Base-by-base conservation (phyloP, 1,140 invertebrate genomes). In the Contarinia nasturtii region DNA sequence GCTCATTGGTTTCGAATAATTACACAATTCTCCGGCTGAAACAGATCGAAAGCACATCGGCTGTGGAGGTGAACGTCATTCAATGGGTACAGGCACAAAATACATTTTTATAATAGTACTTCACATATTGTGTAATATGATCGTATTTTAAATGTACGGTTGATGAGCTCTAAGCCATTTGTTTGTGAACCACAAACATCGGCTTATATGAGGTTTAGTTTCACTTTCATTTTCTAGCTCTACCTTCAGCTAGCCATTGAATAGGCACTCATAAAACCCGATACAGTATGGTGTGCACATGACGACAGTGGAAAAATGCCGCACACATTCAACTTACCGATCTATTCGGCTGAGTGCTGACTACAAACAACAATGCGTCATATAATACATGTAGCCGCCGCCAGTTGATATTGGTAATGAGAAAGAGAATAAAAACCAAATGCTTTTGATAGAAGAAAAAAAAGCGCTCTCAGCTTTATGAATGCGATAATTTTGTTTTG, bases 161-260 rank as follows among this genome's bases (percentile, higher is more conserved):
- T 38, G 36, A 38, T 42, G 10, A 12, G 11, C 41, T 17, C 41
- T 17, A 20, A 18, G 14, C 18, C 14, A 12, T 42, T 20, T 19
- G 15, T 11, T 19, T 19, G 5, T 42, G 19, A 42, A 42, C 11
- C 11, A 11, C 15, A 42, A 15, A 11, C 10, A 7, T 19, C 18
- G 10, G 18, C 41, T 17, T 11, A 17, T 11, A 20, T 19, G 19
- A 12, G 14, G 20, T 44, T 44, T 44, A 18, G 18, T 44, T 44
- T 44, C 56, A 63, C 60, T 63, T 63, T 63, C 59, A 54, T 58
- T 61, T 63, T 63, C 60, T 60, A 60, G 60, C 60, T 59, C 60
- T 60, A 60, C 59, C 53, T 55, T 52, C 52, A 53, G 59, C 60
- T 61, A 57, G 60, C 60, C 59, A 53, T 54, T 60, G 53, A 63